Conservation (phyloP, 2,888 invertebrate genomes). For the Tipula confusa region DNA sequence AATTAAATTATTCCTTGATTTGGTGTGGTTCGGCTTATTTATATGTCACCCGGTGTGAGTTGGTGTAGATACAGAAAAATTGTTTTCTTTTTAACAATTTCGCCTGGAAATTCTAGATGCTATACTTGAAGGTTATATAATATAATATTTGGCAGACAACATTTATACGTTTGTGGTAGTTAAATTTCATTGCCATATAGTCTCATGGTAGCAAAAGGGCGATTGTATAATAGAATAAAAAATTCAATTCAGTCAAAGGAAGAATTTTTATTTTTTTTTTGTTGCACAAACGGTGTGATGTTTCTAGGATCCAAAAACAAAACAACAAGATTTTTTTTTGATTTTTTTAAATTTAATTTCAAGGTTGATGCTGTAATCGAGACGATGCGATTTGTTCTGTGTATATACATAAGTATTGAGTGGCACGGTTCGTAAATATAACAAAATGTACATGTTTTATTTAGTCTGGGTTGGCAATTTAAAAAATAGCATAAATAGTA, state of each 20-base stretch:
- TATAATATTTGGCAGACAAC: not conserved
- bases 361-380: not conserved
- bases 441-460: not conserved
- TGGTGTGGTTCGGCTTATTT: not conserved
- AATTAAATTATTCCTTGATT: constrained; percentile 17
- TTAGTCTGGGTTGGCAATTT: not conserved
- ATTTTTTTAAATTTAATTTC: constrained; percentile 25
- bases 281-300: not conserved
- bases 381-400: not conserved
- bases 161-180: not conserved
- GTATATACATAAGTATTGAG: no score
- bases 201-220: not conserved
- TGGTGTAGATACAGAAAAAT: not conserved
- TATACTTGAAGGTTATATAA: constrained; percentile 5
- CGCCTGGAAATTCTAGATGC: not conserved
- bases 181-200: not conserved
- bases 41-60: no score
- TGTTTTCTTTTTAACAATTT: not conserved
- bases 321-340: not conserved
- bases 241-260: not conserved
- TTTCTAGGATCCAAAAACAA: not conserved
- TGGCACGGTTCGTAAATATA: not conserved
- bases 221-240: not conserved
- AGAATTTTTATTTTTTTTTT: not conserved
- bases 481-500: not conserved